Evolutionary conservation across 2,888 invertebrate species (phyloP).

Genomic region (Sesia bembeciformis): DNA sequence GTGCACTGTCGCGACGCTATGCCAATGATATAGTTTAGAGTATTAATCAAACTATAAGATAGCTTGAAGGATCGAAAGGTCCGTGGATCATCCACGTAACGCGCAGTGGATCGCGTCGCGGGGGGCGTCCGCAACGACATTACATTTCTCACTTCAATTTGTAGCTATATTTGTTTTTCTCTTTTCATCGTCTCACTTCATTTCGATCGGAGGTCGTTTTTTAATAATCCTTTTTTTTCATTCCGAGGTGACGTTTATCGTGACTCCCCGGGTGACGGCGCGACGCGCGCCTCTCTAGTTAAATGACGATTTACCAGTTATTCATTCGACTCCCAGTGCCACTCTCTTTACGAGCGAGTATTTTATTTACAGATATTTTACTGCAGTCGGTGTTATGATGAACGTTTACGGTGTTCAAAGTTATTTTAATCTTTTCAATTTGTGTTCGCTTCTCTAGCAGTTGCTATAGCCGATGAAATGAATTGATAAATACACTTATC

Average conservation of each 20-base stretch:
- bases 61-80: conserved; percentile 21
- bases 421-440: conserved; percentile 45
- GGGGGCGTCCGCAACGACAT: conserved; percentile 55
- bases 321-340: conserved; percentile 61
- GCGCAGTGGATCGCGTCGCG: conserved; percentile 32
- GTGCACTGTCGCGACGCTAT: conserved; percentile 36
- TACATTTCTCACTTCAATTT: conserved; percentile 69
- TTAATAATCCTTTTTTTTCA: conserved; percentile 58
- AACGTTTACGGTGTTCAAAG: conserved; percentile 49
- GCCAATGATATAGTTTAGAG: conserved; percentile 39
- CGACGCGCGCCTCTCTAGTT: conserved; percentile 45
- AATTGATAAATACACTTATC: too few species aligned
- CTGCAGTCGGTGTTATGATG: conserved; percentile 65
- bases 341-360: conserved; percentile 62
- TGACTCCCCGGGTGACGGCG: conserved; percentile 57
- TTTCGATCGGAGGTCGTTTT: conserved; percentile 57
- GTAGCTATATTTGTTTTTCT: conserved; percentile 59
- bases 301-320: conserved; percentile 64
- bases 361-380: conserved; percentile 67
- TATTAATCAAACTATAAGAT: conserved; percentile 61
- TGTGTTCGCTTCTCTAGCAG: too few species aligned
- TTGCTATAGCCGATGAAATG: too few species aligned
- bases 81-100: conserved; percentile 8
- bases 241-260: conserved; percentile 70
- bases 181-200: conserved; percentile 53